Conservation (phyloP, 2,888 invertebrate species). For the Noctua fimbriata region DNA sequence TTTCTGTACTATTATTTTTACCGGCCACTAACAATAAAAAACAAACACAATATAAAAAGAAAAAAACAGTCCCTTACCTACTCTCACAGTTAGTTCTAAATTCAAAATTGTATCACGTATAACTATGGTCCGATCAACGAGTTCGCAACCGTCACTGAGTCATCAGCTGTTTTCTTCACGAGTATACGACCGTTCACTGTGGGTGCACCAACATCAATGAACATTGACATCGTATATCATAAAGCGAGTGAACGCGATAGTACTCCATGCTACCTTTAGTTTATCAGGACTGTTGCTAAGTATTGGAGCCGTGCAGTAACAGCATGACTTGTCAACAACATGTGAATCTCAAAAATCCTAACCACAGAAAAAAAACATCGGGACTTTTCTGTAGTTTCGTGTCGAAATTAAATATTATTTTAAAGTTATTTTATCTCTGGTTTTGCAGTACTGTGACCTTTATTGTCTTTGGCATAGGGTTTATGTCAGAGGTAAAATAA, state of each 20-base stretch:
- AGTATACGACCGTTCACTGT: constrained; percentile 76
- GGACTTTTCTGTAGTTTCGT: neutral
- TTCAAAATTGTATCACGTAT: constrained; percentile 60
- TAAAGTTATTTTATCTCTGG: neutral
- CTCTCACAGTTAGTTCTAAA: constrained; percentile 38
- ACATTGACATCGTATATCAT: constrained; percentile 75
- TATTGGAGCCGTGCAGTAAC: neutral
- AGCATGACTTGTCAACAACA: constrained; percentile 1
- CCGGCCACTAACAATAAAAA: neutral
- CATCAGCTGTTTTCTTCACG: constrained; percentile 64
- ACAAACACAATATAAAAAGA: neutral
- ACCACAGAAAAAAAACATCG: neutral
- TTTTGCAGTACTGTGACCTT: neutral
- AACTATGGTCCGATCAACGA: constrained; percentile 59
- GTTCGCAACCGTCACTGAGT: constrained; percentile 66
- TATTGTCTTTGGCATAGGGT: neutral
- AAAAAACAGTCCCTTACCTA: constrained; percentile 54
- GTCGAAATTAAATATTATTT: neutral
- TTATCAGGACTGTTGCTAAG: constrained; percentile 58
- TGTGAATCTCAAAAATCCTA: too few relatives aligned
- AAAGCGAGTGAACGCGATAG: constrained; percentile 71
- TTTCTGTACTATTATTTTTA: neutral
- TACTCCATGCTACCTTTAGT: constrained; percentile 57
- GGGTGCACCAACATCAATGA: constrained; percentile 82
- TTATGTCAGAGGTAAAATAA: neutral